A percentile compares a stretch with the other conserved stretches of the same genome.
These are phyloP conservation scores for Aramus guarauna DNA, from an alignment of 2,113 vertebrate genomes.

Conservation along the genomic window DNA sequence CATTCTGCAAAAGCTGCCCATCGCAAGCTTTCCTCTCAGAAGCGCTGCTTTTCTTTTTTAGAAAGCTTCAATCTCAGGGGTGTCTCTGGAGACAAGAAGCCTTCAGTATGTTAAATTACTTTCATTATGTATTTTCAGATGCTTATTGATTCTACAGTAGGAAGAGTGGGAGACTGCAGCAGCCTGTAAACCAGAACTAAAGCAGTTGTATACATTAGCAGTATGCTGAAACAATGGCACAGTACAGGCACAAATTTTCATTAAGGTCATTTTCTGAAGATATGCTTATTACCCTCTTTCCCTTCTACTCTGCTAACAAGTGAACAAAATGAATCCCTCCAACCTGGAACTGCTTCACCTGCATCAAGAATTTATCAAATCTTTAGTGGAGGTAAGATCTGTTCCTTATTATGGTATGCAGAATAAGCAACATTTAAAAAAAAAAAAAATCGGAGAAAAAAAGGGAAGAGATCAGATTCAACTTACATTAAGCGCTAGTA, in stretches of 20 bases:
- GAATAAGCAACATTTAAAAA: constrained; percentile 52
- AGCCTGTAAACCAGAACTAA: constrained; percentile 74
- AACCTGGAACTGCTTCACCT: constrained; percentile 76
- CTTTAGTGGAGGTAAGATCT: constrained; percentile 79
- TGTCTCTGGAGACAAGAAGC: constrained; percentile 79
- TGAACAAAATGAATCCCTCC: constrained; percentile 77
- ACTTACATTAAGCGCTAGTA: constrained; percentile 45
- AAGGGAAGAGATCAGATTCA: background rate
- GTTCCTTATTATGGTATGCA: constrained; percentile 72
- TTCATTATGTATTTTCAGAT: constrained; percentile 81
- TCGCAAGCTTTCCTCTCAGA: constrained; percentile 72
- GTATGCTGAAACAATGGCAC: constrained; percentile 80
- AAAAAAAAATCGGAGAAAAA: constrained; percentile 22
- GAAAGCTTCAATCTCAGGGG: constrained; percentile 69
- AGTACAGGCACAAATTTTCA: constrained; percentile 74
- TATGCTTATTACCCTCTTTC: constrained; percentile 71
- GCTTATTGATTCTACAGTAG: constrained; percentile 79
- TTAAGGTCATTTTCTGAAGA: constrained; percentile 75
- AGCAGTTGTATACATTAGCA: constrained; percentile 73
- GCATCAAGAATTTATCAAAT: constrained; percentile 74
- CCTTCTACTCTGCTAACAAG: constrained; percentile 76
- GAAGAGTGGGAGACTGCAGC: constrained; percentile 78
- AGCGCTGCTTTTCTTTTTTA: constrained; percentile 71
- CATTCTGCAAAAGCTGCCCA: constrained; percentile 82
- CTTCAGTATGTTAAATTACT: constrained; percentile 83